Evolutionary conservation across 2,797 vertebrate species (phyloP), one percentile per base, ranked within the genome.

Genomic region (Neosilurus mollespiculum): DNA sequence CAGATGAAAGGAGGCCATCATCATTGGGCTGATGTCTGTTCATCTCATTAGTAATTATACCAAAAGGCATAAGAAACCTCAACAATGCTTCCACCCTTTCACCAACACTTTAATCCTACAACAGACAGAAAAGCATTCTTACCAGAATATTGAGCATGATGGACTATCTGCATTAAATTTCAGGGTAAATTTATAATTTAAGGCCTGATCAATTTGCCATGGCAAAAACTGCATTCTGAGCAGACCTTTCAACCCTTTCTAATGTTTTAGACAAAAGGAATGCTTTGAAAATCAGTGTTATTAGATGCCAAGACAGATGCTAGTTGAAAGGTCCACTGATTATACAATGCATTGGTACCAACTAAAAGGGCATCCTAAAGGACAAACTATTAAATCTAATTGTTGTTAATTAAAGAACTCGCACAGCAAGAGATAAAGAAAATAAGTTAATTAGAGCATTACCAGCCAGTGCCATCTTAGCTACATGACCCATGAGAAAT

Each of bases 401-500:
- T 51, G 51, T 62, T 58, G 62, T 79, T 10, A 69, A 59, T 83
- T 43, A 83, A 71, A 73, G 30, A 56, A 71, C 16, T 49, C 62
- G 34, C 18, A 61, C 37, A 61, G 56, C 37, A 83, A 18, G 24
- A 69, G 58, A 73, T 54, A 12, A 54, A n/a, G 11, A 76, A 26
- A 72, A 72, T 53, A 2, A n/a, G 30, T 54, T 15, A 61, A 72
- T 64, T 83, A 62, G 58, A 24, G 49, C 20, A 16, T 56, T 71
- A 43, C 22, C 34, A 49, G 20, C 80, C 70, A 80, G 9, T 61
- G 59, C 81, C 30, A 69, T 65, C 67, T 80, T 82, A 78, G 66
- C 69, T 59, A 65, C 37, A 77, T 77, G 22, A 54, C 56, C 67
- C 51, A 73, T 80, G 78, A 87, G 89, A 89, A 88, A 88, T 76